Conservation (phyloP, 2,113 vertebrate species). For the Lepisosteus oculatus region DNA sequence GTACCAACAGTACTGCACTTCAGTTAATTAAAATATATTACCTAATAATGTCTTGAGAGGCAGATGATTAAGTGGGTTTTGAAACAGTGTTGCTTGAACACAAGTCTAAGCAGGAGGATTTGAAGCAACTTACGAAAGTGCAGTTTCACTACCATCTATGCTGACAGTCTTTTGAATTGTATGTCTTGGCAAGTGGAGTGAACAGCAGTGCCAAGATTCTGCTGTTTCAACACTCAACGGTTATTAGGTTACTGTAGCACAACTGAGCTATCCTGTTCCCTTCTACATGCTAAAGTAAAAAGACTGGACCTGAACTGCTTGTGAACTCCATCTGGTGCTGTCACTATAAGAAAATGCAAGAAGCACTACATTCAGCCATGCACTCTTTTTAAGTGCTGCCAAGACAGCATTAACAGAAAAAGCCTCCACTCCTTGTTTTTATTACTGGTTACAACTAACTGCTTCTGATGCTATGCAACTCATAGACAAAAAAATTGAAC, state of each 20-base stretch:
- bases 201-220: slow-evolving; percentile 63
- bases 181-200: slow-evolving; percentile 65
- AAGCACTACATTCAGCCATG: no score
- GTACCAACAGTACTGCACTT: slow-evolving; percentile 52
- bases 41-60: slow-evolving; percentile 52
- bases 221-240: slow-evolving; percentile 70
- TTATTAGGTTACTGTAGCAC: slow-evolving; percentile 71
- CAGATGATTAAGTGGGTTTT: slow-evolving; percentile 40
- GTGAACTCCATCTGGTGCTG: neutral
- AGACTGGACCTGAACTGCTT: neutral
- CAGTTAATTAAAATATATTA: slow-evolving; percentile 58
- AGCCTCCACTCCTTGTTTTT: no score
- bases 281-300: slow-evolving; percentile 20
- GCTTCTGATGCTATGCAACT: no score
- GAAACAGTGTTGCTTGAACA: slow-evolving; percentile 37
- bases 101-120: slow-evolving; percentile 49
- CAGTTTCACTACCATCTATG: slow-evolving; percentile 37
- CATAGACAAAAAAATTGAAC: no score
- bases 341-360: no score
- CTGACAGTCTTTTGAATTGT: slow-evolving; percentile 45
- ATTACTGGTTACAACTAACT: no score
- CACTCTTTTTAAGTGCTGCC: no score
- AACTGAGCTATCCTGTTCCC: slow-evolving; percentile 60
- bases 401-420: no score
- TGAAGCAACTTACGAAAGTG: slow-evolving; percentile 44